Conservation (phyloP, 2,113 vertebrate species). For the Tragulus kanchil region DNA sequence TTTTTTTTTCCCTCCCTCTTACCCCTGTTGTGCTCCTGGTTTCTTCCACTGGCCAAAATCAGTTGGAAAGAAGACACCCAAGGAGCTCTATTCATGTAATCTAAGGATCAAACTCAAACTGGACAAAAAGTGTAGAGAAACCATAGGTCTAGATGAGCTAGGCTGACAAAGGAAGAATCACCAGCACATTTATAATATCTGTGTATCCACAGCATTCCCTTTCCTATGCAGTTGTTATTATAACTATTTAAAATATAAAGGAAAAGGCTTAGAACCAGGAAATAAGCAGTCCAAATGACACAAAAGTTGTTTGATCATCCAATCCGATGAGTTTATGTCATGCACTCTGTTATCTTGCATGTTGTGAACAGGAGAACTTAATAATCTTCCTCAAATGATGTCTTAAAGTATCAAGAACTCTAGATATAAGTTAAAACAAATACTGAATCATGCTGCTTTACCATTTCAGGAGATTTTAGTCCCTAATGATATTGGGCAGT, state of each 20-base stretch:
- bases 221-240: not conserved
- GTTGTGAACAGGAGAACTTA: not conserved
- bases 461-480: not conserved
- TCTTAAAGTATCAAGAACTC: not conserved
- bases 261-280: not conserved
- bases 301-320: not conserved
- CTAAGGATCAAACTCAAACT: not conserved
- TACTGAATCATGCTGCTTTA: not conserved
- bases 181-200: not conserved
- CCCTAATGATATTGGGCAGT: not conserved
- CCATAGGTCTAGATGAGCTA: not conserved
- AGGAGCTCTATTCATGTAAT: not conserved
- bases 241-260: not conserved
- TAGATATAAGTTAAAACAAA: not conserved
- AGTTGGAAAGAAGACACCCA: not conserved
- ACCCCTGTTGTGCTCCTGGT: not conserved
- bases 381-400: not conserved
- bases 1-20: not conserved
- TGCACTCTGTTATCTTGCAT: not conserved
- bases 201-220: not conserved
- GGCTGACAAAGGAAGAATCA: accelerated
- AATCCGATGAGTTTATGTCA: not conserved
- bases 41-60: not conserved
- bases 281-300: not conserved
- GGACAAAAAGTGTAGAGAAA: not conserved